Base-by-base conservation (phyloP, 1,140 invertebrate species). In the Brachionus manjavacas region DNA sequence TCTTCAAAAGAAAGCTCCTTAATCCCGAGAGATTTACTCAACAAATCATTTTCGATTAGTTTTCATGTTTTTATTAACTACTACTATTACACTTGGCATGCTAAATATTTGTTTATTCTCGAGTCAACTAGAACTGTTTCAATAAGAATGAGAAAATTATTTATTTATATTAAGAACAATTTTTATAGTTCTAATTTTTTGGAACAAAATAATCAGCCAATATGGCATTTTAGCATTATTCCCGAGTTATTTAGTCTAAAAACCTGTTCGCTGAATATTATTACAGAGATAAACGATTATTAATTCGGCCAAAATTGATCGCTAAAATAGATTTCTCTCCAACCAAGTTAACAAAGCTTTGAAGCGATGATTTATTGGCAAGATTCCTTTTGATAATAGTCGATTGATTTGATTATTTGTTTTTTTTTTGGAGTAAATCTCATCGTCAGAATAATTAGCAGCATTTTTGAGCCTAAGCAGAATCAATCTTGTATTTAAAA, bases 51-150 rank as follows among this genome's bases (percentile, higher is more conserved):
- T 72, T 72, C 68, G 31, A 72, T 41, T 43, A 72, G 39, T 41
- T 72, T 72, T 41, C 68, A 72, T 72, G 43, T 46, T 76, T 49
- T 76, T 76, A 60, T 76, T 76, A 49, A 25, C 46, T 46, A 76
- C 46, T 46, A 76, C 72, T 76, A 76, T 20, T 76, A 76, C 41
- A 76, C 72, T 76, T 76, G 72, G 72, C 72, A 76, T 76, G 72
- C 72, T 35, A 76, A 23, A 11, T 76, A 76, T 76, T 76, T 76
- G 43, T 76, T 76, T 76, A 49, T 76, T 35, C 46, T 76, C 3
- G 43, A 76, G 43, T 76, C 68, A 72, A 72, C 68, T 35, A 72
- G 20, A 72, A 72, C 35, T 72, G 68, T 72, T 43, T 41, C 68
- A 72, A 72, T 41, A 72, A 72, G 3, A 39, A 39, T 20, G 39